These are phyloP conservation scores for Petrocephalus schoutedeni DNA, from an alignment of 2,797 vertebrate genomes.

Conservation along the genomic window DNA sequence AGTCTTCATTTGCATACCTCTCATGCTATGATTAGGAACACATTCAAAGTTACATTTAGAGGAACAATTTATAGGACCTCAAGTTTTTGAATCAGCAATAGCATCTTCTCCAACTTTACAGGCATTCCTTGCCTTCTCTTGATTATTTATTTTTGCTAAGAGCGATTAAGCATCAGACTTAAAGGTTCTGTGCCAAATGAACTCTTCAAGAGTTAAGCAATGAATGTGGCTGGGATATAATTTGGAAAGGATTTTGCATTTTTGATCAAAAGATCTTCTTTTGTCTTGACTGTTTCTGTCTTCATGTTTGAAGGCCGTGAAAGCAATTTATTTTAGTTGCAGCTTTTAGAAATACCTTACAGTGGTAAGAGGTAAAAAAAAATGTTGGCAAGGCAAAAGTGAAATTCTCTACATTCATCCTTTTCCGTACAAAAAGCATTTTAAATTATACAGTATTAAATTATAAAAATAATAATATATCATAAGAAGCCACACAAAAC, in stretches of 20 bases:
- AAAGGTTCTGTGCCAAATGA: background rate
- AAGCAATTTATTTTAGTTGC: slow-evolving; percentile 5
- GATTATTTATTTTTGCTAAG: background rate
- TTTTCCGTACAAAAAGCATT: background rate
- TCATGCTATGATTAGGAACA: background rate
- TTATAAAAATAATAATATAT: background rate
- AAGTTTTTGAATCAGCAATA: background rate
- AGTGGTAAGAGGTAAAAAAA: background rate
- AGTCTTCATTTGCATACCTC: slow-evolving; percentile 10
- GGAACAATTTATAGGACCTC: background rate
- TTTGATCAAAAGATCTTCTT: background rate
- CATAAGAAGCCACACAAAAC: background rate
- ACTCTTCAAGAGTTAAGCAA: background rate
- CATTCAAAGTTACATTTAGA: background rate
- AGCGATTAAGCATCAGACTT: background rate
- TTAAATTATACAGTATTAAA: background rate
- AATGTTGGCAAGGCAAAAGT: background rate
- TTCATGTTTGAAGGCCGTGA: background rate
- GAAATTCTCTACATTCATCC: background rate
- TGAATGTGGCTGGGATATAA: background rate
- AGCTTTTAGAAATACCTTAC: background rate
- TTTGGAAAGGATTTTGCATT: background rate
- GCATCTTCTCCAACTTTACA: background rate
- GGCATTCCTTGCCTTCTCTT: background rate
- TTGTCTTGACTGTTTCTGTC: background rate